Evolutionary conservation across 2,113 vertebrate species (phyloP).

Genomic region (Myrmecophaga tridactyla): DNA sequence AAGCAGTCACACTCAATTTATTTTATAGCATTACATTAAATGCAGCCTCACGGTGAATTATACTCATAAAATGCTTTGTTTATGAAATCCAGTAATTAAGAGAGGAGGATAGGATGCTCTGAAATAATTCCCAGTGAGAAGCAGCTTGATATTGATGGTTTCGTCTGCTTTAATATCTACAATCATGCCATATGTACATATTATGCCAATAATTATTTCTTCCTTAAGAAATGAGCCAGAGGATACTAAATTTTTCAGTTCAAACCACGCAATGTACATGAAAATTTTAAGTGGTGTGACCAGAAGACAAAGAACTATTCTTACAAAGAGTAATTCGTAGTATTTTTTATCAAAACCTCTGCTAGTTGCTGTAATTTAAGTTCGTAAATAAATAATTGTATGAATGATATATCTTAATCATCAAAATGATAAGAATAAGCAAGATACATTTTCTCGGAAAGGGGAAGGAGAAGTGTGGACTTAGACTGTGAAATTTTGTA

Average conservation of each 20-base stretch:
- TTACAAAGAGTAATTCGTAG: not conserved
- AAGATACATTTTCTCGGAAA: accelerated
- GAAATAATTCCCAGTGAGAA: not conserved
- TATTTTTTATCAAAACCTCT: not conserved
- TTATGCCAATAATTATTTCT: not conserved
- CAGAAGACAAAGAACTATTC: not conserved
- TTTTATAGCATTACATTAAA: not conserved
- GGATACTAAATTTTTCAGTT: not conserved
- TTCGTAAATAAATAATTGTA: accelerated
- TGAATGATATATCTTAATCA: not conserved
- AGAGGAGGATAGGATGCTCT: accelerated
- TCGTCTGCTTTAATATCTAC: not conserved
- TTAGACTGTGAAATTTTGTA: not conserved
- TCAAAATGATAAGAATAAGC: too few species aligned
- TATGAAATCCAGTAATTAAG: not conserved
- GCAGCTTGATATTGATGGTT: not conserved
- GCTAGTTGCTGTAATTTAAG: not conserved
- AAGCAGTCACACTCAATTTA: not conserved
- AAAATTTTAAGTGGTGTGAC: not conserved
- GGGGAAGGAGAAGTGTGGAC: not conserved
- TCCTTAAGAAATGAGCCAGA: not conserved
- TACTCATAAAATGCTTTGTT: not conserved
- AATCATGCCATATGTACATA: too few species aligned
- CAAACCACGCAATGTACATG: not conserved
- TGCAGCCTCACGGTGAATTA: not conserved